Base-by-base conservation (phyloP, 2,888 invertebrate genomes). In the Melipona bicolor region DNA sequence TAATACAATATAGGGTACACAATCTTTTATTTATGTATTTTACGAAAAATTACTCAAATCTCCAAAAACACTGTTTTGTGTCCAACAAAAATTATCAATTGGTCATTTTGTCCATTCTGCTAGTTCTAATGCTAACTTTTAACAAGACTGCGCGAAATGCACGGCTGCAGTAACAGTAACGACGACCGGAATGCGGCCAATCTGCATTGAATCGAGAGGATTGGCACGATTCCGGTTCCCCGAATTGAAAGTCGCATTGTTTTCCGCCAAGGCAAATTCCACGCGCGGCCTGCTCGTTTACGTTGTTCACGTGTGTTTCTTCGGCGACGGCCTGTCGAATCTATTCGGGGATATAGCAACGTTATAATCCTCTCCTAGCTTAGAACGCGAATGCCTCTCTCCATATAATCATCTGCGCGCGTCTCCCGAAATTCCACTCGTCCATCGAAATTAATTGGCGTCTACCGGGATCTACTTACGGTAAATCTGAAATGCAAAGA, bases 401-500 rank as follows among this genome's bases (percentile, higher is more conserved):
- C 9, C 11, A 11, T 43, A 43, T 43, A 43, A 43, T 43, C 19
- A 4, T 17, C 3, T 19, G 32, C 4, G 19, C 27, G 32, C 59
- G 32, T 64, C 54, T 50, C 43, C 52, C 52, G 43, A 77, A 79
- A 77, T 70, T 77, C 77, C 73, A 32, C 5, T 61, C 27, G 24
- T 65, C 69, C 32, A 49, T 79, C 84, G 50, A 75, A 80, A 84
- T 85, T 79, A 84, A 85, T 85, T 85, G 84, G 61, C 79, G 67
- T 83, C 78, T 19, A 61, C 49, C 56, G 75, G 84, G 54, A 85
- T 83, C 21, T 68, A 74, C 80, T 85, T 77, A 80, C 80, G 73
- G 69, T 77, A 71, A 75, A 80, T 84, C 77, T 84, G 54, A 85
- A 85, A 85, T 77, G 84, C 79, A 84, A 85, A 74, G 85, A 85